Conservation (phyloP, 2,888 invertebrate genomes). For the Leuctra nigra region DNA sequence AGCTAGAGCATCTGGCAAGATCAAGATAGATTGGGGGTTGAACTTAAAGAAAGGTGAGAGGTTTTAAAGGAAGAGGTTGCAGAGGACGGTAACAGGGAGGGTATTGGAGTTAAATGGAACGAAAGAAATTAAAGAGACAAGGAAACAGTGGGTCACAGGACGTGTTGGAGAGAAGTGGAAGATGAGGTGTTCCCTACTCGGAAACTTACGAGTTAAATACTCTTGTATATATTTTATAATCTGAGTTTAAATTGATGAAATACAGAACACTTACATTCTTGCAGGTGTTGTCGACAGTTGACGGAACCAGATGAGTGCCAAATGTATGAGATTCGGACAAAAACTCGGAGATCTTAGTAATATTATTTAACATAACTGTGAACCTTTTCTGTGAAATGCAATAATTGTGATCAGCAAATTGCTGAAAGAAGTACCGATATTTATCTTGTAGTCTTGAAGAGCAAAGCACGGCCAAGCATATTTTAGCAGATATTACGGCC, state of each 20-base stretch:
- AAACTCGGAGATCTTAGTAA: slow-evolving; percentile 54
- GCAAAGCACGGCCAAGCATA: slow-evolving; percentile 58
- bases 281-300: slow-evolving; percentile 67
- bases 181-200: too few relatives aligned
- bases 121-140: too few relatives aligned
- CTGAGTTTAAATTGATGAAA: too few relatives aligned
- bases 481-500: slow-evolving; percentile 60
- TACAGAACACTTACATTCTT: slow-evolving; percentile 47
- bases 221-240: slow-evolving; percentile 1
- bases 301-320: slow-evolving; percentile 54
- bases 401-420: slow-evolving; percentile 68
- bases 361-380: slow-evolving; percentile 52
- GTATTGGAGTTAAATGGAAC: too few relatives aligned
- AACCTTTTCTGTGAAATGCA: slow-evolving; percentile 60
- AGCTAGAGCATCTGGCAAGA: too few relatives aligned
- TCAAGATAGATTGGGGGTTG: too few relatives aligned
- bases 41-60: too few relatives aligned
- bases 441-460: slow-evolving; percentile 56
- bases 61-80: too few relatives aligned
- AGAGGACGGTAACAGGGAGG: too few relatives aligned
- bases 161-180: too few relatives aligned
- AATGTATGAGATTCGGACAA: slow-evolving; percentile 56
- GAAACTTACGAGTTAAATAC: too few relatives aligned
- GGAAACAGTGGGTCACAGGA: too few relatives aligned
- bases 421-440: slow-evolving; percentile 59